A percentile compares a stretch with the other conserved stretches of the same genome.
Conservation (phyloP, 2,888 invertebrate genomes). For the Cotesia congregata region DNA sequence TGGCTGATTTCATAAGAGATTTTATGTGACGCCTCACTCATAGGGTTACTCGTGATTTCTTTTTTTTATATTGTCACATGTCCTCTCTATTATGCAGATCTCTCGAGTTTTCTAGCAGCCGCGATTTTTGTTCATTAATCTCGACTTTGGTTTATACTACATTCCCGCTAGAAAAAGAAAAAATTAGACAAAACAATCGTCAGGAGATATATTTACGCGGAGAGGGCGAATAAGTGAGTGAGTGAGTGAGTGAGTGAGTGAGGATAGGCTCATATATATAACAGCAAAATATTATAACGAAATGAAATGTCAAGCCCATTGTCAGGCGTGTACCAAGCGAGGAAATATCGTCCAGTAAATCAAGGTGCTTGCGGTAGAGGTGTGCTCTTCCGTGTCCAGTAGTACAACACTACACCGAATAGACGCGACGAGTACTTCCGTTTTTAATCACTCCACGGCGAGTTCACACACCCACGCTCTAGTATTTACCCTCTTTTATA, state of each 20-base stretch:
- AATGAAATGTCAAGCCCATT: constrained; percentile 69
- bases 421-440: constrained; percentile 60
- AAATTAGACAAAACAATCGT: constrained; percentile 2
- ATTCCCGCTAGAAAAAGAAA: background rate
- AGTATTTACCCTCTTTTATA: constrained; percentile 7
- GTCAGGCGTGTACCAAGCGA: constrained; percentile 63
- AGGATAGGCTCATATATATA: background rate
- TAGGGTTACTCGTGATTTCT: background rate
- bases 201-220: constrained; percentile 25
- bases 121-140: background rate
- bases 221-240: constrained; percentile 26
- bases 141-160: background rate
- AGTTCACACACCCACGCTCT: constrained; percentile 29
- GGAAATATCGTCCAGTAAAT: constrained; percentile 67
- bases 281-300: constrained; percentile 59
- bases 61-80: constrained; percentile 1
- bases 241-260: constrained; percentile 5
- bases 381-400: constrained; percentile 49
- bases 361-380: constrained; percentile 46
- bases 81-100: background rate
- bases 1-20: background rate
- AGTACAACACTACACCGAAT: constrained; percentile 45
- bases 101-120: background rate
- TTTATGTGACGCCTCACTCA: background rate
- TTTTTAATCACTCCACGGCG: constrained; percentile 58